These are phyloP conservation scores for Lasioglossum villosulum DNA, from an alignment of 2,888 invertebrate genomes.

Conservation along the genomic window DNA sequence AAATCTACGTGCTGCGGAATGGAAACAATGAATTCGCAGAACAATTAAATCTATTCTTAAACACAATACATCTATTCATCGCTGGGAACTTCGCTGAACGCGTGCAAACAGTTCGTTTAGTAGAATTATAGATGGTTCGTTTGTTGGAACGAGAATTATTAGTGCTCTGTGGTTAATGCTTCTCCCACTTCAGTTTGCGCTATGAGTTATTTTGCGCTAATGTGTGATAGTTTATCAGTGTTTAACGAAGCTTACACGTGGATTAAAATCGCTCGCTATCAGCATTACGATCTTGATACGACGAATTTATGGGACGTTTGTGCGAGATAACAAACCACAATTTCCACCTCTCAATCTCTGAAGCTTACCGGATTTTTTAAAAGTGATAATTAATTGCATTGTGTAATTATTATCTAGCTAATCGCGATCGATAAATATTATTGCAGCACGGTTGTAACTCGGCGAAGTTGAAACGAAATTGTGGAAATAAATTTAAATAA, in stretches of 20 bases:
- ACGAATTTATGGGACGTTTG: neutral
- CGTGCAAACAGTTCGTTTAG: neutral
- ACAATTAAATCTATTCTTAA: neutral
- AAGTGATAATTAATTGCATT: neutral
- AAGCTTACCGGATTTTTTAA: neutral
- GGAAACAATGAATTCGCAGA: neutral
- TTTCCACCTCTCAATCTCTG: neutral
- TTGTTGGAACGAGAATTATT: constrained; percentile 5
- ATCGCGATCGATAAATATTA: neutral
- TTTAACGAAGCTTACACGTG: neutral
- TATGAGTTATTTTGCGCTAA: neutral
- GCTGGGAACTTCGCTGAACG: neutral
- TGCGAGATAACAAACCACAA: neutral
- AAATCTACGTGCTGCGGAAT: neutral
- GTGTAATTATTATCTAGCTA: neutral
- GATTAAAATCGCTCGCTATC: neutral
- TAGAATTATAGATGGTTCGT: neutral
- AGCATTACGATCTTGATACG: neutral
- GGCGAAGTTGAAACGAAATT: neutral
- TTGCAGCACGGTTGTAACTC: neutral
- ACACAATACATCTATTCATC: neutral
- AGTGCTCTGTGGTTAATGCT: neutral
- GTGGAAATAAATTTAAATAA: neutral
- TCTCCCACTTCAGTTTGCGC: neutral
- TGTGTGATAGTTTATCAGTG: neutral